phyloP scores from a whole-genome alignment of 2,113 vertebrate species.

The Sarotherodon lohbergeri region DNA sequence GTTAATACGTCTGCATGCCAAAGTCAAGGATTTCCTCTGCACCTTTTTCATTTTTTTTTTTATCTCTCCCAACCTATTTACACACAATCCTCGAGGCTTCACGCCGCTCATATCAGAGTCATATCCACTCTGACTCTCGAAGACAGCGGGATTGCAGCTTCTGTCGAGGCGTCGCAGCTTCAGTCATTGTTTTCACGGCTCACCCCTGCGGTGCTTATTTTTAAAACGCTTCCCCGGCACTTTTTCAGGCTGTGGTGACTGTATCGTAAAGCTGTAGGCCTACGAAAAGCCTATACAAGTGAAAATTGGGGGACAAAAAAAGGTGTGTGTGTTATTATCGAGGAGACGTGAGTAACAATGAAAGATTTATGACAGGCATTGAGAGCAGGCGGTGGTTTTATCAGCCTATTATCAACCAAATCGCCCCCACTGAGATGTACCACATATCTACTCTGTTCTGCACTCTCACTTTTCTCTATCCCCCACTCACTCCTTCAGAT shows the following conservation, averaged over 20 bases:
- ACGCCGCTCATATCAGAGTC: background rate
- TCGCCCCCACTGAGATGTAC: conserved; percentile 42
- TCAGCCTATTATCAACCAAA: conserved; percentile 69
- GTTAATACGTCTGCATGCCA: conserved; percentile 13
- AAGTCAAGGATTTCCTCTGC: background rate
- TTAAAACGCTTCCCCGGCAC: conserved; percentile 21
- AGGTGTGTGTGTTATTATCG: background rate
- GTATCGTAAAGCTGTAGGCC: conserved; percentile 14
- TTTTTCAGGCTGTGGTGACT: background rate
- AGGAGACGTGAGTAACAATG: conserved; percentile 55
- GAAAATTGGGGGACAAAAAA: background rate
- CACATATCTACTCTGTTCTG: conserved; percentile 20
- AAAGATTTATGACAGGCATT: conserved; percentile 66
- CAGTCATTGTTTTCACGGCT: conserved; percentile 8
- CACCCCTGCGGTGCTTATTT: background rate
- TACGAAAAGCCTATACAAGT: conserved; percentile 6
- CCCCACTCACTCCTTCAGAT: conserved; percentile 8
- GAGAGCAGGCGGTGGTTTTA: conserved; percentile 53
- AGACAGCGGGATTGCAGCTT: background rate
- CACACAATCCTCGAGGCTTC: background rate
- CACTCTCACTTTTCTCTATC: conserved; percentile 4
- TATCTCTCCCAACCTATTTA: background rate
- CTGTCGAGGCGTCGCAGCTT: background rate
- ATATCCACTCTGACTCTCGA: conserved; percentile 1
- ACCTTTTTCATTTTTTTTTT: background rate